Conservation (phyloP, 2,888 invertebrate genomes). For the Drosophila greeni region DNA sequence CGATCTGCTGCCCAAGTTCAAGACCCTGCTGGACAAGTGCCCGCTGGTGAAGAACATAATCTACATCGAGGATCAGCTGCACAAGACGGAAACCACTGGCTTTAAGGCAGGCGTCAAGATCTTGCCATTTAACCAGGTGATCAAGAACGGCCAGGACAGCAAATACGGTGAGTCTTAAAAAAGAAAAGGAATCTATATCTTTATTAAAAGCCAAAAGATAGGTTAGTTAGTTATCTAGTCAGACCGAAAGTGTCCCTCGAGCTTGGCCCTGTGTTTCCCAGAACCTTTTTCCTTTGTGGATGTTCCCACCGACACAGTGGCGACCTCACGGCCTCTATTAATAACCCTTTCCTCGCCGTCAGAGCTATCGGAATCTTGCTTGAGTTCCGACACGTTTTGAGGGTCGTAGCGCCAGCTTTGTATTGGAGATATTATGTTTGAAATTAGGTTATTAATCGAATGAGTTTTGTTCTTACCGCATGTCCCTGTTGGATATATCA, state of each 20-base stretch:
- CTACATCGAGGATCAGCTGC: conserved; percentile 93
- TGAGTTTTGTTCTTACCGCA: background rate
- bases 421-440: background rate
- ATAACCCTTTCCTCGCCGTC: background rate
- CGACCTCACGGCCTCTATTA: background rate
- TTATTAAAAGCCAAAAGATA: conserved; percentile 1
- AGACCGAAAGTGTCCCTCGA: conserved; percentile 4
- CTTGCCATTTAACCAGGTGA: conserved; percentile 86
- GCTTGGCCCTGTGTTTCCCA: background rate
- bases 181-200: background rate
- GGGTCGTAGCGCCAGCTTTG: conserved; percentile 27
- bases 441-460: too few species aligned
- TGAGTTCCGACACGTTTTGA: background rate
- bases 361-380: background rate
- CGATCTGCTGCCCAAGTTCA: conserved; percentile 94
- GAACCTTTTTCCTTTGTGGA: conserved; percentile 1
- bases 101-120: conserved; percentile 87
- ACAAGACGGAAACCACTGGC: conserved; percentile 84
- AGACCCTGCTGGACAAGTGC: conserved; percentile 85
- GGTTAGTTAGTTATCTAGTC: background rate
- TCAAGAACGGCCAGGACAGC: conserved; percentile 81
- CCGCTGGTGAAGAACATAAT: conserved; percentile 89
- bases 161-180: conserved; percentile 78
- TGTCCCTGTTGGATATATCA: conserved; percentile 3
- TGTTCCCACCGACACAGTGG: conserved; percentile 4